Evolutionary conservation across 2,888 invertebrate species (phyloP), one percentile per base, ranked within the genome.

Genomic region (Loripinus fragilis): DNA sequence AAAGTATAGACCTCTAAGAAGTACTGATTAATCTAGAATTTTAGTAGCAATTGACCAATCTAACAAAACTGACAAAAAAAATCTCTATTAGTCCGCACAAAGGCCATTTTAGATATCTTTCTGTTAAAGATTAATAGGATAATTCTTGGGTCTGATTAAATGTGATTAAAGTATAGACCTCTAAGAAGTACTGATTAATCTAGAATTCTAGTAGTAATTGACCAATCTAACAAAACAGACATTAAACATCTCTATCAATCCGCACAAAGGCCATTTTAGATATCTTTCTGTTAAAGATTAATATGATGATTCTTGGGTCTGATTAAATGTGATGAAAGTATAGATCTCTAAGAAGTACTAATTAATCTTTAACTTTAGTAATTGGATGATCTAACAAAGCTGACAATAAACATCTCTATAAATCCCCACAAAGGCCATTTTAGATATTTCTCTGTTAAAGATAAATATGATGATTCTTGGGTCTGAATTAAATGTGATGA

Each of bases 111-210:
- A n/a, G n/a, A n/a, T n/a, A n/a, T n/a, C n/a, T 38, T 38, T 38
- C 38, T 38, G 7, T 8, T 52, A 2, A 52, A 25, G 25, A 25
- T 25, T 52, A 52, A 52, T 5, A 23, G 23, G 52, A 52, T 52
- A 25, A 25, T 25, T 52, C 52, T 52, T 52, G 52, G 25, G 52
- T 52, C 52, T 52, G 52, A 52, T 52, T 15, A 30, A 8, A 20
- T 30, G 15, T 50, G 45, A 71, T 71, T 70, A 41, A 25, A 15
- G 30, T 33, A 70, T 42, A 60, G 60, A 64, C 75, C 75, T 76
- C 71, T 76, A 76, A 76, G 76, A 76, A 76, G 76, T 71, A 71
- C 76, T 76, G 76, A 76, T 71, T 71, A 65, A 71, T 66, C 45
- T 23, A 17, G 42, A n/a, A n/a, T n/a, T n/a, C n/a, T n/a, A n/a